These are phyloP conservation scores for Drosophila aff. DNA, from an alignment of 1,140 invertebrate genomes.

Conservation along the genomic window DNA sequence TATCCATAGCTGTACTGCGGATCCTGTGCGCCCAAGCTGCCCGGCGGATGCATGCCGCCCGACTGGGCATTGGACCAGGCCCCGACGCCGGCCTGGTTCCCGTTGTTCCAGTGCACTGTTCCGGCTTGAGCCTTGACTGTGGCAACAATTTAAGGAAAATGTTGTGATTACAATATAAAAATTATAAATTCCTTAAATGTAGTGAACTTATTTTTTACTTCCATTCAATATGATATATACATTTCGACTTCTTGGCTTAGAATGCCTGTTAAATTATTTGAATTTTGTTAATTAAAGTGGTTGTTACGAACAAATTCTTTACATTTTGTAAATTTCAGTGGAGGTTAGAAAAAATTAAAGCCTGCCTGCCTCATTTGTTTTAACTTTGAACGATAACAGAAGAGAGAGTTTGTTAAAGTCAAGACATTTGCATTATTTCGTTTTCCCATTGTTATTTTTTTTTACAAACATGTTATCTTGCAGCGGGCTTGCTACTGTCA, in stretches of 20 bases:
- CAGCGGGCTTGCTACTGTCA: not conserved
- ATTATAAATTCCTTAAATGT: not conserved
- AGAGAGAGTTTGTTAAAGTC: not conserved
- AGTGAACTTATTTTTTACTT: no score
- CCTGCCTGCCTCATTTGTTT: not conserved
- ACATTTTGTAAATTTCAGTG: not conserved
- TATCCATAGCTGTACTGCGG: conserved; percentile 69
- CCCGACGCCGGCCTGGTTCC: conserved; percentile 35
- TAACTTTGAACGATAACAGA: not conserved
- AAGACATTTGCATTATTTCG: not conserved
- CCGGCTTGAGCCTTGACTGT: conserved; percentile 52
- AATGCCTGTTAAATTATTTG: not conserved
- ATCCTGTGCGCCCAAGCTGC: conserved; percentile 49
- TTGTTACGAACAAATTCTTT: no score
- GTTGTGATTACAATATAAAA: not conserved
- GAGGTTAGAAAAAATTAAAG: not conserved
- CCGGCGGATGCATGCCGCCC: conserved; percentile 66
- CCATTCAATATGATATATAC: no score
- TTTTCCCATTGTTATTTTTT: not conserved
- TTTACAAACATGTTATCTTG: not conserved
- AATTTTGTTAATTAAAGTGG: not conserved
- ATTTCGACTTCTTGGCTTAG: no score
- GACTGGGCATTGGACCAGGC: conserved; percentile 51
- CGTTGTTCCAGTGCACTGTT: conserved; percentile 51
- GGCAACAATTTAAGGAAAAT: not conserved